Evolutionary conservation across 2,888 invertebrate species (phyloP), one percentile per base, ranked within the genome.

Genomic region (Pegoplata infirma): DNA sequence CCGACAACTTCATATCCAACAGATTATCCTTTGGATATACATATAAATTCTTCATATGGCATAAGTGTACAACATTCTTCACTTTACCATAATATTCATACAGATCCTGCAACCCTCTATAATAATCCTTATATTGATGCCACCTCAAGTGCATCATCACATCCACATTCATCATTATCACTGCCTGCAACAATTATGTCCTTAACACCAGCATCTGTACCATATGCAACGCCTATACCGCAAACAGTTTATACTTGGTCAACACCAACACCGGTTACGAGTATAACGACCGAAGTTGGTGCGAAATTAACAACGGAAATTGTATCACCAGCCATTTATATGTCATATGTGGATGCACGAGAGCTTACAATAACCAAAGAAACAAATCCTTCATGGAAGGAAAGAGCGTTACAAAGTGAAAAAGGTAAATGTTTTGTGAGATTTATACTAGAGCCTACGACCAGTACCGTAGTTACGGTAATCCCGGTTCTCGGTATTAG

Each of bases 401-500:
- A 92, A 80, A 89, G 91, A 55, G 92, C 92, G 1, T 81, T 92
- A 82, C 92, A 92, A 86, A 90, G 92, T 76, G 93, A 93, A 86
- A 92, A 91, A 90, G 92, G 92, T 92, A 77, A 82, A 17, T 23
- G n/a, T n/a, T n/a, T n/a, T n/a, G n/a, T n/a, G n/a, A n/a, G n/a
- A n/a, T n/a, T n/a, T n/a, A n/a, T n/a, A n/a, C n/a, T n/a, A n/a
- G n/a, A n/a, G n/a, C n/a, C n/a, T n/a, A n/a, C n/a, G n/a, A n/a
- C n/a, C n/a, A n/a, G n/a, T n/a, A n/a, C n/a, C n/a, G n/a, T n/a
- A n/a, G n/a, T n/a, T n/a, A n/a, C n/a, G n/a, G n/a, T n/a, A n/a
- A n/a, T n/a, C n/a, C n/a, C n/a, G n/a, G n/a, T n/a, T n/a, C n/a
- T n/a, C n/a, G n/a, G n/a, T n/a, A n/a, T n/a, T n/a, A n/a, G n/a